Evolutionary conservation across 2,113 vertebrate species (phyloP).

Genomic region (Puma concolor): DNA sequence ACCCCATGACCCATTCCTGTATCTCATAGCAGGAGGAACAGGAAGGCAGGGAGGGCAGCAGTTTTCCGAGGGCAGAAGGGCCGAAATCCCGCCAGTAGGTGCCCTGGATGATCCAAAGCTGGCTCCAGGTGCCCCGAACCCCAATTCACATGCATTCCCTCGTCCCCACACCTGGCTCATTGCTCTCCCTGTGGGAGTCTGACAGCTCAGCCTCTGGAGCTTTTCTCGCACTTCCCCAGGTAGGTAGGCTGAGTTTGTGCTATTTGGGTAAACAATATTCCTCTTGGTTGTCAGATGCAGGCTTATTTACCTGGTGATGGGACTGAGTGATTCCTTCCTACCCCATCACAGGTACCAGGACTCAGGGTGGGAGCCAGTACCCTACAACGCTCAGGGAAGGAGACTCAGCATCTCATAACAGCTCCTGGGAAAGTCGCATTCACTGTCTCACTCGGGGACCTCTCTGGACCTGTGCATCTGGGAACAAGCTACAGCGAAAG

Average conservation of each 20-base stretch:
- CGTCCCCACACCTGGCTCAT: slow-evolving; percentile 3
- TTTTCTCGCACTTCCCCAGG: not conserved
- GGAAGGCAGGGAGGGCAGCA: not conserved
- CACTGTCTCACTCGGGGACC: not conserved
- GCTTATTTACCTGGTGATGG: slow-evolving; percentile 40
- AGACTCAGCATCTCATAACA: not conserved
- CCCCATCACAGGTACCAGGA: not conserved
- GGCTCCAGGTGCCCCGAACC: not conserved
- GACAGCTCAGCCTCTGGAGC: slow-evolving; percentile 40
- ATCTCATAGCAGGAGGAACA: not conserved
- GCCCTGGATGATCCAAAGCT: not conserved
- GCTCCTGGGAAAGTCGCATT: not conserved
- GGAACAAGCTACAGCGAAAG: not conserved
- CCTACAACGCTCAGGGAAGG: not conserved
- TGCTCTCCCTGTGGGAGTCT: slow-evolving; percentile 52
- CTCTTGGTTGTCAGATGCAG: not conserved
- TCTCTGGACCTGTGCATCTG: not conserved
- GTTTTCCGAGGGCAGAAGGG: not conserved
- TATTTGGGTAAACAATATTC: slow-evolving; percentile 45
- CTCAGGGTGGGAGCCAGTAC: not conserved
- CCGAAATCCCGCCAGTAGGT: not conserved
- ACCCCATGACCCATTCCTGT: not conserved
- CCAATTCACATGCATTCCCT: not conserved
- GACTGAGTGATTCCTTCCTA: not conserved
- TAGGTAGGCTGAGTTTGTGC: slow-evolving; percentile 25